A percentile compares a stretch with the other conserved stretches of the same genome.
phyloP scores from a whole-genome alignment of 1,140 invertebrate genomes.

The Drosophila asahinai region DNA sequence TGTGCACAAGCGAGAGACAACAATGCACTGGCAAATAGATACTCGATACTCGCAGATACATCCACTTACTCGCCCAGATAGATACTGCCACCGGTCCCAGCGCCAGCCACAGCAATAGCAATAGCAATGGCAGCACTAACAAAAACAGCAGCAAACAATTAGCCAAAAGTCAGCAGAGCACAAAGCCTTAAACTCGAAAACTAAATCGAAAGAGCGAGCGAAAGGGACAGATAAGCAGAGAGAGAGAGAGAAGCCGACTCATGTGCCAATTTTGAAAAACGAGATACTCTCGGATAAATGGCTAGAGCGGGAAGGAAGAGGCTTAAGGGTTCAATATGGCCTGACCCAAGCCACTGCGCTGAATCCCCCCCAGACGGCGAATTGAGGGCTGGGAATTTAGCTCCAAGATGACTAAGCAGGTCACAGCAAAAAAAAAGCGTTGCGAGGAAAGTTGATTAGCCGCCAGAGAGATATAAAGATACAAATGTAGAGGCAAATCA shows the following conservation, averaged over 20 bases:
- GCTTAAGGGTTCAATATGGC: constrained; percentile 27
- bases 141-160: constrained; percentile 64
- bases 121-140: constrained; percentile 14
- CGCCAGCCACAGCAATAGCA: not conserved
- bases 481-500: not conserved
- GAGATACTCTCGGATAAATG: constrained; percentile 47
- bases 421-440: not conserved
- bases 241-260: constrained; percentile 7
- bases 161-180: constrained; percentile 66
- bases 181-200: constrained; percentile 49
- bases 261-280: constrained; percentile 66
- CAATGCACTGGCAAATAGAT: constrained; percentile 47
- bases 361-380: constrained; percentile 1
- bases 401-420: constrained; percentile 38
- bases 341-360: constrained; percentile 23
- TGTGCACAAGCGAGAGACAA: constrained; percentile 69
- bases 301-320: constrained; percentile 3
- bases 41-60: constrained; percentile 50
- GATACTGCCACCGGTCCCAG: constrained; percentile 23
- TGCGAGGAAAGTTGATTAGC: constrained; percentile 10
- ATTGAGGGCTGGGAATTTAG: constrained; percentile 20
- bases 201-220: constrained; percentile 45
- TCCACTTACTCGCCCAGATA: constrained; percentile 23
- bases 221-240: constrained; percentile 6
- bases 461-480: constrained; percentile 4